A percentile compares a stretch with the other conserved stretches of the same genome.
These are phyloP conservation scores for Pachycephala philippinensis DNA, from an alignment of 2,113 vertebrate species.

Conservation along the genomic window DNA sequence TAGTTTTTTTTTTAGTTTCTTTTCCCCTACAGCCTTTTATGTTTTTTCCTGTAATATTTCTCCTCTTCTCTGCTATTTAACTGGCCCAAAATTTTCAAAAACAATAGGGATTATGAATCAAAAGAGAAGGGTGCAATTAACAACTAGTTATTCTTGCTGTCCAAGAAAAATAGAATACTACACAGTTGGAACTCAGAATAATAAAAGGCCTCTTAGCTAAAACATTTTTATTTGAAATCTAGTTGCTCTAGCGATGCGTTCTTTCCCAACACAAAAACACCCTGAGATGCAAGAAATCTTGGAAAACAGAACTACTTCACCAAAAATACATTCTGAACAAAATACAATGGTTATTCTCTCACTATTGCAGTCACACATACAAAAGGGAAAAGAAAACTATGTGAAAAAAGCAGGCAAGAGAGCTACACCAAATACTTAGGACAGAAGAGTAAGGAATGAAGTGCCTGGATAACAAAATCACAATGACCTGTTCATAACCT, in stretches of 20 bases:
- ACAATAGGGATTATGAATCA: not conserved
- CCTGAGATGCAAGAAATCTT: not conserved
- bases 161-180: not conserved
- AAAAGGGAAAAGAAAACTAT: not conserved
- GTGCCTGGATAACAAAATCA: not conserved
- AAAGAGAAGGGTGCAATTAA: not conserved
- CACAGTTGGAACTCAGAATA: not conserved
- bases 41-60: not conserved
- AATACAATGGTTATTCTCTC: not conserved
- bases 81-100: not conserved
- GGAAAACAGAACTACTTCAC: not conserved
- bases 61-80: not conserved
- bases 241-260: not conserved
- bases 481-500: not conserved
- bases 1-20: not conserved
- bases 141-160: not conserved
- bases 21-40: not conserved
- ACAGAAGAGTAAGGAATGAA: not conserved
- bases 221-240: not conserved
- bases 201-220: not conserved
- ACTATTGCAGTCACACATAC: not conserved
- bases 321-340: not conserved
- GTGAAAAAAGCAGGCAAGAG: not conserved
- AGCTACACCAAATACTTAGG: not conserved
- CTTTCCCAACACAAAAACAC: not conserved